phyloP scores from a whole-genome alignment of 2,888 invertebrate genomes.

The Troglohyphantes excavatus region DNA sequence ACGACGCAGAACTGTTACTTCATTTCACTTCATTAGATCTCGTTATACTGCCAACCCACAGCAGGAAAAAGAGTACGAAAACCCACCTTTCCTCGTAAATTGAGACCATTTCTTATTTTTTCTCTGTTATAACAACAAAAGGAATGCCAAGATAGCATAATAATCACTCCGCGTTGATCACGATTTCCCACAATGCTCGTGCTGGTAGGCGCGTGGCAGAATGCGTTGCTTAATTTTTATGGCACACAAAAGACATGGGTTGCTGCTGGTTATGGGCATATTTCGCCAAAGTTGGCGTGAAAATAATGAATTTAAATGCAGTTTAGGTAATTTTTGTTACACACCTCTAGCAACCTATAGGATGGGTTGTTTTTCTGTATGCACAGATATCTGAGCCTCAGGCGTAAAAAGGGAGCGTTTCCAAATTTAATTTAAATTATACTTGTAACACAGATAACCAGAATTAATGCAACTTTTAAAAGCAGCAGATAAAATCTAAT shows the following conservation, averaged over 20 bases:
- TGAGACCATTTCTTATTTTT: slow-evolving; percentile 47
- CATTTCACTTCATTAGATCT: not conserved
- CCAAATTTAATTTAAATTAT: no score
- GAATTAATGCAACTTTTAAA: no score
- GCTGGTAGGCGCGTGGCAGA: slow-evolving; percentile 56
- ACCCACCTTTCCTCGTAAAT: slow-evolving; percentile 17
- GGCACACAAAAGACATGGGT: slow-evolving; percentile 18
- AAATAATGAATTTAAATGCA: not conserved
- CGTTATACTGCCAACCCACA: not conserved
- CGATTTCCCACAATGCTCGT: slow-evolving; percentile 36
- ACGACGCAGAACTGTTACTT: not conserved
- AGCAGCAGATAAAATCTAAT: no score
- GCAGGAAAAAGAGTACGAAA: not conserved
- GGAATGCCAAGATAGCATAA: not conserved
- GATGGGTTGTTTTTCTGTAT: no score
- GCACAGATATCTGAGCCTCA: no score
- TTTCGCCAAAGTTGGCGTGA: slow-evolving; percentile 18
- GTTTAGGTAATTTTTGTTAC: no score
- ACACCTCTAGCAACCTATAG: no score
- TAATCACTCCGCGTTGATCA: slow-evolving; percentile 62
- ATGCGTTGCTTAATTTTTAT: slow-evolving; percentile 23
- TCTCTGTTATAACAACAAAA: slow-evolving; percentile 32
- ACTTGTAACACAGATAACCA: no score
- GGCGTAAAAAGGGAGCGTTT: no score
- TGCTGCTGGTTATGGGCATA: not conserved